Conservation (phyloP, 2,888 invertebrate genomes). For the Plagodis pulveraria region DNA sequence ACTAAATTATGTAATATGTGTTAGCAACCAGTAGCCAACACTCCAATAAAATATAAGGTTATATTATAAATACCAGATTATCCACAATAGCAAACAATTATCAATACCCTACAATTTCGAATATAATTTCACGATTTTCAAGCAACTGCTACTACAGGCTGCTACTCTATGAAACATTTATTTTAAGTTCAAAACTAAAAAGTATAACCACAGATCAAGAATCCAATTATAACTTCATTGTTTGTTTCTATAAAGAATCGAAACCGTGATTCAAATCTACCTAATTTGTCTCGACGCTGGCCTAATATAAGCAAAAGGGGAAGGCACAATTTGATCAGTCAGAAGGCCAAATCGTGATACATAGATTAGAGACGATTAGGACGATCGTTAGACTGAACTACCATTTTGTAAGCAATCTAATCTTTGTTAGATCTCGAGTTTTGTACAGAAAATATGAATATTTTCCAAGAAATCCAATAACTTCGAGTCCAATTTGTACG, state of each 20-base stretch:
- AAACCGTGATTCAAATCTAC: constrained; percentile 22
- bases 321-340: constrained; percentile 34
- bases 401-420: constrained; percentile 34
- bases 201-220: constrained; percentile 13
- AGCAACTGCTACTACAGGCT: too few relatives aligned
- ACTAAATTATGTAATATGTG: too few relatives aligned
- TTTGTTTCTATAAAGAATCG: constrained; percentile 16
- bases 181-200: not conserved
- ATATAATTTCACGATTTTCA: too few relatives aligned
- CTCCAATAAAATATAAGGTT: too few relatives aligned
- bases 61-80: too few relatives aligned
- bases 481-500: constrained; percentile 21
- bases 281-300: constrained; percentile 24
- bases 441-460: constrained; percentile 25
- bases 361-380: constrained; percentile 36
- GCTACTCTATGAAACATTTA: too few relatives aligned
- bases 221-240: constrained; percentile 13
- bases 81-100: too few relatives aligned
- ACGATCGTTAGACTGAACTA: constrained; percentile 33
- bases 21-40: too few relatives aligned
- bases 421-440: constrained; percentile 25
- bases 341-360: constrained; percentile 38
- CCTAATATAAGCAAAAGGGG: constrained; percentile 27
- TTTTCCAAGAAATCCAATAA: constrained; percentile 14
- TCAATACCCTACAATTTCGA: too few relatives aligned